A percentile compares a stretch with the other conserved stretches of the same genome.
Conservation (phyloP, 2,797 vertebrate species). For the Sebastes itinus region DNA sequence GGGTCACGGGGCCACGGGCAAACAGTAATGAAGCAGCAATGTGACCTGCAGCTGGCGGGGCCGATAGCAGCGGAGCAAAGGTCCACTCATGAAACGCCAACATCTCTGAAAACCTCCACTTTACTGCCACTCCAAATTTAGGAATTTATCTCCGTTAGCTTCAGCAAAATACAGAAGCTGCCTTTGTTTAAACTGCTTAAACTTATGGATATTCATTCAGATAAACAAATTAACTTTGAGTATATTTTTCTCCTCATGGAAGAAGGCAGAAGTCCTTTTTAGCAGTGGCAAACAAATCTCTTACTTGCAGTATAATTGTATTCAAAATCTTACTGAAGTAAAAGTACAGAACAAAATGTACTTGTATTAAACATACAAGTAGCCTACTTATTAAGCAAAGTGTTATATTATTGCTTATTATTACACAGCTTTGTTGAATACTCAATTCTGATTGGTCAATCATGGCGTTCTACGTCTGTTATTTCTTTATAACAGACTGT, state of each 20-base stretch:
- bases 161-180: not conserved
- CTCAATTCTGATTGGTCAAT: too few species aligned
- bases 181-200: not conserved
- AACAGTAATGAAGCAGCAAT: constrained; percentile 79
- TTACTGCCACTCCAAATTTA: constrained; percentile 10
- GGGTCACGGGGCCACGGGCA: constrained; percentile 80
- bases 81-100: constrained; percentile 43
- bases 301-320: not conserved
- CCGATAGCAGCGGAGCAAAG: constrained; percentile 47
- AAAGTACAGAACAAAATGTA: not conserved
- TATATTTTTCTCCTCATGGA: too few species aligned
- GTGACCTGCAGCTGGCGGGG: constrained; percentile 79
- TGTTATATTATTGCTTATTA: too few species aligned
- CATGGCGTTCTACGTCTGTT: too few species aligned
- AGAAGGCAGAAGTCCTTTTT: not conserved
- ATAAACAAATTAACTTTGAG: not conserved
- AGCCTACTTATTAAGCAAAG: too few species aligned
- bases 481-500: too few species aligned
- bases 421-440: too few species aligned
- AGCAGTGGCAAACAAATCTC: not conserved
- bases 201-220: not conserved
- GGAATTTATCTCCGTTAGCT: not conserved
- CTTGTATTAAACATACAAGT: not conserved
- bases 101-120: constrained; percentile 16
- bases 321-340: not conserved